Evolutionary conservation across 2,113 vertebrate genomes (phyloP).

Genomic region (Crotalus viridis): DNA sequence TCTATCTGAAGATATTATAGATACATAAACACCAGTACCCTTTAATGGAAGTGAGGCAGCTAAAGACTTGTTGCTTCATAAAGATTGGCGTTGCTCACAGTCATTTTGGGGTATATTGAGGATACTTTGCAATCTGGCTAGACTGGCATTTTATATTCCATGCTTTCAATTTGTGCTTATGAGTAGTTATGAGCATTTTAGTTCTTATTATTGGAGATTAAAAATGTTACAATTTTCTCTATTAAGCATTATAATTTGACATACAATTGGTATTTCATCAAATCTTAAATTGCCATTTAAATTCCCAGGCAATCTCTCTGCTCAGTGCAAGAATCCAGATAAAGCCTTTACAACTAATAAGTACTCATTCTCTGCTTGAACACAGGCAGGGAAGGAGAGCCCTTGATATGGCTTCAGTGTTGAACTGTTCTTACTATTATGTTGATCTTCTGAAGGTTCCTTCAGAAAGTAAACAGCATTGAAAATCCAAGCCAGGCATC

Average conservation of each 20-base stretch:
- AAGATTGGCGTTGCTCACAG: neutral
- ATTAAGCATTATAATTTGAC: neutral
- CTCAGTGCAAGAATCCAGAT: neutral
- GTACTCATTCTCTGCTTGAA: neutral
- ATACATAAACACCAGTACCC: neutral
- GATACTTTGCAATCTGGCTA: neutral
- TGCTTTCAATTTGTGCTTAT: neutral
- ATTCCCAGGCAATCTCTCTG: neutral
- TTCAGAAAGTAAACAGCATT: neutral
- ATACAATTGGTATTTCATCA: neutral
- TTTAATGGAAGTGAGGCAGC: neutral
- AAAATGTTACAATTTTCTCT: neutral
- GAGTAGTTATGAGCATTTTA: neutral
- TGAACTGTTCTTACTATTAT: neutral
- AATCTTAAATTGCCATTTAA: neutral
- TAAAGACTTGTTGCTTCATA: neutral
- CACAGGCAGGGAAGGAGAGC: neutral
- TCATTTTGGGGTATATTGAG: neutral
- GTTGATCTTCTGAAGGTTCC: neutral
- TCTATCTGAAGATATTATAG: neutral
- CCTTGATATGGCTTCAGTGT: neutral
- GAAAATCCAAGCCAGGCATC: constrained; percentile 1
- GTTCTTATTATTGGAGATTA: neutral
- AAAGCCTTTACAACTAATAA: neutral
- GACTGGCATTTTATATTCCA: neutral